Base-by-base conservation (phyloP, 2,888 invertebrate species). In the Lamellibrachia satsuma region DNA sequence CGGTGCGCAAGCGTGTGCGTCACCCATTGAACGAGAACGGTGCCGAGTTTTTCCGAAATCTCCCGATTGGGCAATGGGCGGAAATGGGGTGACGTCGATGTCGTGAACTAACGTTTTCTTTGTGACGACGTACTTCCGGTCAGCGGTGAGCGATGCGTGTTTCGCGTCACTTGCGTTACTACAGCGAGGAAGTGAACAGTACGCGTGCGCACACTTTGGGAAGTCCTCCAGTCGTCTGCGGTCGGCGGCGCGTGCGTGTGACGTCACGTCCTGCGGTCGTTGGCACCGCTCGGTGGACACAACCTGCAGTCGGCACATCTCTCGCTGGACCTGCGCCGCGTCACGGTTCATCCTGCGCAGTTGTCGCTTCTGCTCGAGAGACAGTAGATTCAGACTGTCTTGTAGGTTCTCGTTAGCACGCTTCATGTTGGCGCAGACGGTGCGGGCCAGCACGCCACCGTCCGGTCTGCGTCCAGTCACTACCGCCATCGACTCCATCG, bases 301-400 rank as follows among this genome's bases (percentile, higher is more conserved):
- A 6, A 75, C 75, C 75, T 75, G 75, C 75, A 75, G 75, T 75
- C 75, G 75, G n/a, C 75, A 75, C 75, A 75, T 75, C 75, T 75
- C 75, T 75, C 75, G 75, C 75, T 75, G 75, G 6, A 75, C 22
- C 22, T 75, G 75, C 6, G 75, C 75, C 75, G 75, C 75, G 22
- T 75, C 75, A n/a, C n/a, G 75, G 75, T 75, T 75, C 75, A 75
- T 75, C 75, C 6, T 22, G 0, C 75, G 75, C 75, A 75, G 22
- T 75, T 75, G 75, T 75, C 75, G 75, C 75, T 75, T 15, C 75
- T 75, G 75, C 6, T 75, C 22, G 75, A 75, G 75, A 11, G 75
- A 75, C 75, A 75, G 75, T n/a, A 75, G 22, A n/a, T 75, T 15
- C 22, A 75, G 75, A 22, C 75, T 75, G 75, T n/a, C 75, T 75